Evolutionary conservation across 2,888 invertebrate genomes (phyloP).

Genomic region (Troglohyphantes excavatus): DNA sequence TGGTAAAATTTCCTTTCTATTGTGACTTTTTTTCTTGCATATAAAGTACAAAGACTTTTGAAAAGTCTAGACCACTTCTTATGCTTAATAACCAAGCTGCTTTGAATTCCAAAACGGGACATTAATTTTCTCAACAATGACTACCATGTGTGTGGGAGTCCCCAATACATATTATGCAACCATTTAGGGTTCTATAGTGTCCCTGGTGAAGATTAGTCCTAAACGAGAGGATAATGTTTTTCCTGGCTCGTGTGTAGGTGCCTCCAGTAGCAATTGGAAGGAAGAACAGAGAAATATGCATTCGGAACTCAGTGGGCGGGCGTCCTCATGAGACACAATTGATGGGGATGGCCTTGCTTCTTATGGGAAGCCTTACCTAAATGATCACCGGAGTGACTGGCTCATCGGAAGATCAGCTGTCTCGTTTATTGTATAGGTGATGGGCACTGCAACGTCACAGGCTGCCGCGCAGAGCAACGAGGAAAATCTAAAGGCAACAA

Average conservation of each 20-base stretch:
- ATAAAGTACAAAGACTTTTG: no score
- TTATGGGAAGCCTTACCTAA: neutral
- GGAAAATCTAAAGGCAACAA: no score
- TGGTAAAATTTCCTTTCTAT: no score
- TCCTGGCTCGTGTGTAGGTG: constrained; percentile 63
- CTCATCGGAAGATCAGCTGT: no score
- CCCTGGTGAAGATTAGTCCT: neutral
- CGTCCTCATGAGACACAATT: constrained; percentile 51
- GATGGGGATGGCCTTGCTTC: constrained; percentile 44
- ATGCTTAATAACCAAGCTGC: no score
- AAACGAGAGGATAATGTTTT: constrained; percentile 13
- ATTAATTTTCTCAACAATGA: no score
- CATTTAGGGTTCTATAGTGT: neutral
- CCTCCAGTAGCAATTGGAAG: constrained; percentile 54
- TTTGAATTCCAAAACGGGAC: no score
- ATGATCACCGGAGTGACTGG: neutral
- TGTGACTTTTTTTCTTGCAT: no score
- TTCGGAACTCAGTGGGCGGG: constrained; percentile 53
- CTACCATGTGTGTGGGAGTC: constrained; percentile 1
- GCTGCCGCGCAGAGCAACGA: no score
- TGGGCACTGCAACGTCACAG: no score
- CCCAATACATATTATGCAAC: neutral
- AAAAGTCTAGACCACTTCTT: no score
- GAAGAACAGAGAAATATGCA: constrained; percentile 60
- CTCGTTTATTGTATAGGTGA: no score